Conservation (phyloP, 2,888 invertebrate species). For the Lutraria lutraria region DNA sequence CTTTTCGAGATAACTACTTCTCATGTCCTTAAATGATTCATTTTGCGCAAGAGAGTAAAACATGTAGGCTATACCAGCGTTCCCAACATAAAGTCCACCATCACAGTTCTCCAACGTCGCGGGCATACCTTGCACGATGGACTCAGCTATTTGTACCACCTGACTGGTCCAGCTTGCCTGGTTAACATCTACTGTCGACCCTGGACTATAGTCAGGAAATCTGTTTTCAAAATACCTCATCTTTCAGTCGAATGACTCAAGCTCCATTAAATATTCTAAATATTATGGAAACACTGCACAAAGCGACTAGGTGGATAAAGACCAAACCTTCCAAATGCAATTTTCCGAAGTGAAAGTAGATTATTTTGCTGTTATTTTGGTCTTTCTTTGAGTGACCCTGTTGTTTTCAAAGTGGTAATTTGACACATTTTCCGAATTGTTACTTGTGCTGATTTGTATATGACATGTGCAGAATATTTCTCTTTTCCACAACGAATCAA, state of each 20-base stretch:
- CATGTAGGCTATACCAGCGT: constrained; percentile 92
- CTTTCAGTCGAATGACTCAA: not conserved
- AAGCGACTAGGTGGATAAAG: not conserved
- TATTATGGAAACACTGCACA: not conserved
- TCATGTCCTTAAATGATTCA: constrained; percentile 80
- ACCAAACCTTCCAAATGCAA: not conserved
- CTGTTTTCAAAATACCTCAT: constrained; percentile 82
- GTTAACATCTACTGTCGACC: constrained; percentile 71
- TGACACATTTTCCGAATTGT: not conserved
- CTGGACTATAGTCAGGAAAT: constrained; percentile 76
- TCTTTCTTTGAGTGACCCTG: no score
- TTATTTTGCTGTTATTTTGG: not conserved
- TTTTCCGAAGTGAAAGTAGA: not conserved
- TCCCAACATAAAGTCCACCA: constrained; percentile 91
- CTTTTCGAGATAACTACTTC: constrained; percentile 88
- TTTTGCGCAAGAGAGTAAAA: constrained; percentile 91
- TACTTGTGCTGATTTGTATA: not conserved
- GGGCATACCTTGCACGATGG: constrained; percentile 76
- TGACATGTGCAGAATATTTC: no score
- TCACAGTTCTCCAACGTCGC: constrained; percentile 84
- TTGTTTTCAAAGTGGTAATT: not conserved
- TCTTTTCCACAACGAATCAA: no score
- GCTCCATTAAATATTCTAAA: not conserved
- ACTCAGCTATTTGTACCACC: constrained; percentile 70
- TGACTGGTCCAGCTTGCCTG: constrained; percentile 75